phyloP scores from a whole-genome alignment of 2,113 vertebrate genomes.

The Ramphastos sulfuratus region DNA sequence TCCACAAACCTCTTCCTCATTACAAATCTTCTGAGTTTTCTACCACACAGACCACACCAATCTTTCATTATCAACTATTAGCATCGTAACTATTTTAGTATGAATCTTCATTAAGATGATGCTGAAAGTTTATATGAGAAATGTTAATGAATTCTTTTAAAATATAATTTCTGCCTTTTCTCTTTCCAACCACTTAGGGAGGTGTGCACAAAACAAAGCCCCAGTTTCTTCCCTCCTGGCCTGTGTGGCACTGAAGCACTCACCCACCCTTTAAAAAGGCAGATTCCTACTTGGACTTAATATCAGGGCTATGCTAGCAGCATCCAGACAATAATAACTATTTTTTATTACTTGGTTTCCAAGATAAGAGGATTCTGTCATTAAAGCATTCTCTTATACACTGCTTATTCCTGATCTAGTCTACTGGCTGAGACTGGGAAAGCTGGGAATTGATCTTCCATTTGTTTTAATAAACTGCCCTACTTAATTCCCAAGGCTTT shows the following conservation, averaged over 20 bases:
- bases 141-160: neutral
- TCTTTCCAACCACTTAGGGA: neutral
- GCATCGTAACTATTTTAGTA: neutral
- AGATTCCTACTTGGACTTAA: slow-evolving; percentile 52
- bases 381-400: slow-evolving; percentile 44
- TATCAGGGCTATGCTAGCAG: slow-evolving; percentile 40
- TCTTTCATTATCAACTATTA: neutral
- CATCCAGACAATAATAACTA: slow-evolving; percentile 67
- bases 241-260: neutral
- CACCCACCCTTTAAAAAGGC: neutral
- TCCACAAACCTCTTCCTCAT: neutral
- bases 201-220: neutral
- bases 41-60: neutral
- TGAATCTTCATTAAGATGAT: neutral
- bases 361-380: slow-evolving; percentile 66
- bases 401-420: slow-evolving; percentile 30
- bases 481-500: slow-evolving; percentile 33
- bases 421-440: slow-evolving; percentile 27
- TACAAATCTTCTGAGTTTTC: neutral
- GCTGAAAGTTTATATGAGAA: neutral
- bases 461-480: slow-evolving; percentile 55
- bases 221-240: neutral
- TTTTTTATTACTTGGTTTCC: slow-evolving; percentile 69
- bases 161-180: neutral
- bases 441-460: slow-evolving; percentile 56